These are phyloP conservation scores for Atherix ibis DNA, from an alignment of 2,888 invertebrate species.

Conservation along the genomic window DNA sequence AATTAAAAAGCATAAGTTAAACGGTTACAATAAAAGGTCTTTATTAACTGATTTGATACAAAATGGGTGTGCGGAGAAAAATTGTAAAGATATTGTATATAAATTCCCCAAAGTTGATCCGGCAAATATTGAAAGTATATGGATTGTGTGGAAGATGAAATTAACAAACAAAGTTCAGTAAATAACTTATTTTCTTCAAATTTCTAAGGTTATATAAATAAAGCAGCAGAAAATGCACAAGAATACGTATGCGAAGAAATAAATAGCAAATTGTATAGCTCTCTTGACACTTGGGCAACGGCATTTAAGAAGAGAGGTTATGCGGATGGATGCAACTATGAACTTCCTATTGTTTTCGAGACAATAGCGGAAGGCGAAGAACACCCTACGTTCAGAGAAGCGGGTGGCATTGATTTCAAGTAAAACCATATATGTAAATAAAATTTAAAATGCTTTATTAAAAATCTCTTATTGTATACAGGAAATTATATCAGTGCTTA, in stretches of 20 bases:
- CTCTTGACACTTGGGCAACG: constrained; percentile 21
- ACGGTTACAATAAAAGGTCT: constrained; percentile 1
- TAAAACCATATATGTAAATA: no score
- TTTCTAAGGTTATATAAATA: constrained; percentile 17
- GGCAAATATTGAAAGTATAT: constrained; percentile 2
- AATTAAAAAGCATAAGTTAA: not conserved
- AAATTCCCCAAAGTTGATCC: constrained; percentile 1
- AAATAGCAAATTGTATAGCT: constrained; percentile 18
- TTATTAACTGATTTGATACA: not conserved
- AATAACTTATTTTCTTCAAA: not conserved
- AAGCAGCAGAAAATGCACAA: constrained; percentile 15
- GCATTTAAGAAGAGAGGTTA: constrained; percentile 15
- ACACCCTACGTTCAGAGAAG: constrained; percentile 15
- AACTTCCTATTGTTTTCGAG: constrained; percentile 20
- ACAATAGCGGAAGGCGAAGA: constrained; percentile 17
- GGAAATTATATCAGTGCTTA: constrained; percentile 22
- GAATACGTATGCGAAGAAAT: constrained; percentile 18
- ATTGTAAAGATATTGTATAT: not conserved
- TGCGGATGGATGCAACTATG: constrained; percentile 17
- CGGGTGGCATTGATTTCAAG: constrained; percentile 12
- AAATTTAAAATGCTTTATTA: not conserved
- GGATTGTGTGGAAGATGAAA: no score
- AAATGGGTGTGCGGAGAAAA: not conserved
- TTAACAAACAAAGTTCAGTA: not conserved
- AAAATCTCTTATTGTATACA: constrained; percentile 10